Conservation (phyloP, 2,888 invertebrate species). For the Pachymerium ferrugineum region DNA sequence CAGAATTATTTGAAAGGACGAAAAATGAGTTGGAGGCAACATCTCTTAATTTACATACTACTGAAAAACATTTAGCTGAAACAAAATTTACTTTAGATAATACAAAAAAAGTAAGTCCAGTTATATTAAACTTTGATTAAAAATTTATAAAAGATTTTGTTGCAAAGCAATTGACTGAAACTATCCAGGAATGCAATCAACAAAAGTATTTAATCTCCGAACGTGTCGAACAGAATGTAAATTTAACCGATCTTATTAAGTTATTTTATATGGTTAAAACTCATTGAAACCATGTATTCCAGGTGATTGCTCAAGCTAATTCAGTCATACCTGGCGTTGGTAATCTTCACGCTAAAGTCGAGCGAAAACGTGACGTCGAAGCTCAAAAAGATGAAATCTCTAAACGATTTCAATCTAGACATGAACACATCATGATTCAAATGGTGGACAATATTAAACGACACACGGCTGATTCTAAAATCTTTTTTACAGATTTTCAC, state of each 20-base stretch:
- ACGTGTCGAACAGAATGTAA: conserved; percentile 60
- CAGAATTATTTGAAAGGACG: conserved; percentile 30
- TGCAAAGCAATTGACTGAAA: conserved; percentile 26
- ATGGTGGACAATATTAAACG: background rate
- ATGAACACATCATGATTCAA: background rate
- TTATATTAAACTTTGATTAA: background rate
- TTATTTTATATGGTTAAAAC: background rate
- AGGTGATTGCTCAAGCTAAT: conserved; percentile 61
- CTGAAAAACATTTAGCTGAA: background rate
- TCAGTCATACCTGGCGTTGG: conserved; percentile 57
- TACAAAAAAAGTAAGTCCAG: conserved; percentile 1
- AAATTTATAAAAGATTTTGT: background rate
- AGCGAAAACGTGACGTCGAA: conserved; percentile 50
- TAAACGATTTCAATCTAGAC: background rate
- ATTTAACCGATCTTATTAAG: conserved; percentile 51
- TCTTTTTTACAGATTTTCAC: background rate
- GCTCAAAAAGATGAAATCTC: background rate
- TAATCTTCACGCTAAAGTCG: conserved; percentile 61
- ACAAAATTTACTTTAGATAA: background rate
- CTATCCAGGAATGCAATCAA: conserved; percentile 51
- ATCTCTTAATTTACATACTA: conserved; percentile 16
- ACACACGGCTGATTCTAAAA: background rate
- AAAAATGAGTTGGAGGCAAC: conserved; percentile 28
- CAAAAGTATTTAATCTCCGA: conserved; percentile 60
- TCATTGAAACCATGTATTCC: conserved; percentile 32